Evolutionary conservation across 2,888 invertebrate genomes (phyloP).

Genomic region (Chromoteleia sp.): DNA sequence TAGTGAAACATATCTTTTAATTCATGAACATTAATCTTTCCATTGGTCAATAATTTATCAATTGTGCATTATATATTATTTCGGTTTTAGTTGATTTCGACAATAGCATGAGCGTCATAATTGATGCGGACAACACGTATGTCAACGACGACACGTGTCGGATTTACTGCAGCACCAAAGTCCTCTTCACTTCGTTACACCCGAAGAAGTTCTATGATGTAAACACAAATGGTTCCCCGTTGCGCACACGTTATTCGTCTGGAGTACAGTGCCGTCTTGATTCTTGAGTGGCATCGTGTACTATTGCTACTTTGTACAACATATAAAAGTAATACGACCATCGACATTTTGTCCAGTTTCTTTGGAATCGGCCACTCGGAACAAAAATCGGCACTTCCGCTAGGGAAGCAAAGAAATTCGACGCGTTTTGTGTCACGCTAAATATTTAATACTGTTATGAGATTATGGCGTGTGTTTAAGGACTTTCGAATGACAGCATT

Average conservation of each 20-base stretch:
- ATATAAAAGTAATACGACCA: conserved; percentile 61
- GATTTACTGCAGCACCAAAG: neutral
- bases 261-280: conserved; percentile 29
- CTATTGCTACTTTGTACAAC: conserved; percentile 44
- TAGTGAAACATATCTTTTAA: too few species aligned
- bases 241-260: conserved; percentile 10
- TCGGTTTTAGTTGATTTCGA: neutral
- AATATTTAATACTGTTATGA: conserved; percentile 60
- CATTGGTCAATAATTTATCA: too few species aligned
- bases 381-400: conserved; percentile 66
- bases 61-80: neutral
- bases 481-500: conserved; percentile 27
- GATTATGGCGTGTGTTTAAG: conserved; percentile 57
- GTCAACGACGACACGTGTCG: neutral
- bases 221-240: conserved; percentile 31
- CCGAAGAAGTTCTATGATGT: conserved; percentile 14
- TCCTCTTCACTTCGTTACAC: conserved; percentile 20
- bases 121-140: conserved; percentile 1
- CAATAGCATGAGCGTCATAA: neutral
- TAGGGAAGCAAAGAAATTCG: conserved; percentile 43
- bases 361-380: conserved; percentile 62
- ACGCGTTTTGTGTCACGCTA: conserved; percentile 47
- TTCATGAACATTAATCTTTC: too few species aligned
- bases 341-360: conserved; percentile 47
- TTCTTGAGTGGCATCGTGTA: conserved; percentile 72